Evolutionary conservation across 2,888 invertebrate species (phyloP).

Genomic region (Parochlus steinenii): DNA sequence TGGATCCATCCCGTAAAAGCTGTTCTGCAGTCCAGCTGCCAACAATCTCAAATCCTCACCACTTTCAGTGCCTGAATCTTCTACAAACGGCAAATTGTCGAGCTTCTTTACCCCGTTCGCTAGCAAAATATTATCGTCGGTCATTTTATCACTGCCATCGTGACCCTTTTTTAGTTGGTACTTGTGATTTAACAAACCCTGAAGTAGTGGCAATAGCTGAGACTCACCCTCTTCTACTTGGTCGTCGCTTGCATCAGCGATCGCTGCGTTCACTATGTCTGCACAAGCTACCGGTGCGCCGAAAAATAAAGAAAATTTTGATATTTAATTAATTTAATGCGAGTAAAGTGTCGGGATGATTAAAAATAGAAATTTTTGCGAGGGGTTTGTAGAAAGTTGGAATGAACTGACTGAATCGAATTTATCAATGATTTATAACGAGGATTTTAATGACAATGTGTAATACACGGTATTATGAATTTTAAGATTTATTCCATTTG

Average conservation of each 20-base stretch:
- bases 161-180: no score
- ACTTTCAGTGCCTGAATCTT: constrained; percentile 50
- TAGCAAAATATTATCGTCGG: no score
- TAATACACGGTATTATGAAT: no score
- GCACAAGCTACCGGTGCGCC: constrained; percentile 31
- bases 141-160: no score
- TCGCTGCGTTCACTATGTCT: constrained; percentile 34
- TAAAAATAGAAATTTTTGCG: constrained; percentile 3
- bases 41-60: constrained; percentile 47
- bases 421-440: no score
- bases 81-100: constrained; percentile 25
- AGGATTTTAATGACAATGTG: no score
- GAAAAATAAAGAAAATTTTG: constrained; percentile 1
- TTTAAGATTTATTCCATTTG: no score
- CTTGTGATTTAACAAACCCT: constrained; percentile 35
- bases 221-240: constrained; percentile 49
- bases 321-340: neutral
- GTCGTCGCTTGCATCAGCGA: constrained; percentile 31
- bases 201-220: constrained; percentile 48
- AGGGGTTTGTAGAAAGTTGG: no score
- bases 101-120: no score
- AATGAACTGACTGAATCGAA: no score
- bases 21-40: constrained; percentile 31
- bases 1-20: constrained; percentile 31
- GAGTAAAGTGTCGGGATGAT: neutral